Evolutionary conservation across 2,797 vertebrate species (phyloP), one percentile per base, ranked within the genome.

Genomic region (Galaxias olidus): DNA sequence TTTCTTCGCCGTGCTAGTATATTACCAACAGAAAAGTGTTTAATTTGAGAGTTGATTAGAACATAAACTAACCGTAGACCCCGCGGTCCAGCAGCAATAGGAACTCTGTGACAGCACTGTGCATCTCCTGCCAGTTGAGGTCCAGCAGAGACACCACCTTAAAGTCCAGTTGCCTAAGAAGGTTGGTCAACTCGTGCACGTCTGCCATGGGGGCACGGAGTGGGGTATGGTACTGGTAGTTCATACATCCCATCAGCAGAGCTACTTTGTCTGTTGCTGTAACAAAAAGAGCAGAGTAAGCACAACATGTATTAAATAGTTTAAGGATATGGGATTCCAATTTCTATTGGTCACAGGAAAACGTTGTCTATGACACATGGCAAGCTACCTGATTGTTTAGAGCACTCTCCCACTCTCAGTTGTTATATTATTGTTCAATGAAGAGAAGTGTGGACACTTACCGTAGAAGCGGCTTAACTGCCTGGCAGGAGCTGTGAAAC

Each of bases 241-340:
- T 94, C 94, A 95, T 93, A 85, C 95, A 95, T 45, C 94, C 94
- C 0, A 95, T 93, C 66, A 96, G 88, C 66, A 96, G 91, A 0
- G 94, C 94, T n/a, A 96, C 94, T 89, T 96, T 96, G 82, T 95
- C 94, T 1, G 93, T 94, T 63, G 94, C 94, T 96, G 82, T 2
- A 30, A 30, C 30, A 30, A 6, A 30, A 30, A 30, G 30, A 30
- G 30, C 3, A 30, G 30, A 30, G 30, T 30, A 30, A 30, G 30
- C 30, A 30, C 30, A 30, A 6, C 2, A 6, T 3, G 30, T 6
- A 30, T 30, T 6, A 30, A 30, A 2, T 30, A 30, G 2, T 2
- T 2, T 30, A 30, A 30, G 30, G 30, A 6, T 30, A 30, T 30
- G 30, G 30, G 30, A 30, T 3, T 30, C 30, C 30, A 30, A 30